Evolutionary conservation across 1,140 invertebrate species (phyloP), one percentile per base, ranked within the genome.

Genomic region (Pantala flavescens): DNA sequence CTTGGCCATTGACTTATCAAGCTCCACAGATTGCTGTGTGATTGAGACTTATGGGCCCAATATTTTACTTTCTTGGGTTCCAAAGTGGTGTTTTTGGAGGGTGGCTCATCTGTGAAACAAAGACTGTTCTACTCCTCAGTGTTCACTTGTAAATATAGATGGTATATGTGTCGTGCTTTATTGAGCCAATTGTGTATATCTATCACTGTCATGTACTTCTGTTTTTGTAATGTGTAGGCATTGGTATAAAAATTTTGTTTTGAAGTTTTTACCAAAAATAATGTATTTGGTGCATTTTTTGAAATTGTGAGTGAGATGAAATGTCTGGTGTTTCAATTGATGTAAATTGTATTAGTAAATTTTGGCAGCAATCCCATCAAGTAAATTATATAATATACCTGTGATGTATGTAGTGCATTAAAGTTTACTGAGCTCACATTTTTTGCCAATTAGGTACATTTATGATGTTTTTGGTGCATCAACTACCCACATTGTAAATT

Each of bases 141-240:
- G 49, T 63, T 63, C 49, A 63, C 49, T 21, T 63, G 49, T 63
- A 63, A 63, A 63, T 63, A 63, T 19, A 63, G 49, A 63, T 63
- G 49, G 49, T 63, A 63, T 63, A 63, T 63, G 49, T 63, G n/a
- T 63, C 49, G n/a, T 63, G 49, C 49, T 63, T 63, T 63, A 63
- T 63, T 63, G 49, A 63, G 49, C 49, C 14, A 63, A 63, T 1
- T 63, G 49, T 63, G 49, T 63, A 63, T 63, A 63, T 63, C 49
- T 7, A 16, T 63, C 49, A 63, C 49, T 63, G 49, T 63, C n/a
- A 12, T 63, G 49, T 63, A 63, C n/a, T 63, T 63, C 49, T 63
- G 49, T 63, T 63, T 63, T 63, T 21, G 49, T 63, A 63, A 63
- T 63, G 14, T 63, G 49, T 63, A 63, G 49, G 49, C 49, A 63